A percentile compares a stretch with the other conserved stretches of the same genome.
phyloP scores from a whole-genome alignment of 2,888 invertebrate genomes.

The Cartodere bifasciata region DNA sequence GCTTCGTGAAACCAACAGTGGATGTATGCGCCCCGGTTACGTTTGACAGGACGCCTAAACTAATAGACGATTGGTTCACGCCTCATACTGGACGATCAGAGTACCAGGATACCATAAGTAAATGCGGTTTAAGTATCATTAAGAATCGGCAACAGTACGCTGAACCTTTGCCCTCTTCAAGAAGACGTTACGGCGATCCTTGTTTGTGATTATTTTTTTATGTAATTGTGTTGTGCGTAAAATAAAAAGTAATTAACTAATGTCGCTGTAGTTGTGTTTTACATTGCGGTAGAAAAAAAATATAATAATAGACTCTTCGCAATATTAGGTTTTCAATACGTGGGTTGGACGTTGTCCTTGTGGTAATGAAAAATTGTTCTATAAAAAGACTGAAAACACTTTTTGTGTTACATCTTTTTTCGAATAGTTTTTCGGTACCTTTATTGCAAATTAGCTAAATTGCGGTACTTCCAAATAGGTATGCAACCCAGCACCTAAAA shows the following conservation, averaged over 20 bases:
- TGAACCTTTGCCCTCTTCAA: constrained; percentile 48
- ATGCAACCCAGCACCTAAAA: constrained; percentile 1
- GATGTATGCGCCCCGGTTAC: constrained; percentile 35
- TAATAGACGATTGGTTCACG: constrained; percentile 41
- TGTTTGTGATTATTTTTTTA: constrained; percentile 36
- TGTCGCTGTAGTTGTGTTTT: too few relatives aligned
- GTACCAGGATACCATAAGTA: constrained; percentile 47
- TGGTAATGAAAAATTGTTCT: too few relatives aligned
- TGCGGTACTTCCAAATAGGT: too few relatives aligned
- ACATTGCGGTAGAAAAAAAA: too few relatives aligned
- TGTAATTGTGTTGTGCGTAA: too few relatives aligned
- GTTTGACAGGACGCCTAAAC: constrained; percentile 34
- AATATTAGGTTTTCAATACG: too few relatives aligned
- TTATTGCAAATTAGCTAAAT: too few relatives aligned
- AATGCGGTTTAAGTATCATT: constrained; percentile 45
- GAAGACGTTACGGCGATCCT: constrained; percentile 43
- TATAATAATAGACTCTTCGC: too few relatives aligned
- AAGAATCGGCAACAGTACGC: constrained; percentile 48
- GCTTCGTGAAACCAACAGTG: constrained; percentile 42
- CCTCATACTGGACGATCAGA: constrained; percentile 46
- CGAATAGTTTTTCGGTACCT: constrained; percentile 16
- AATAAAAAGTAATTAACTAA: too few relatives aligned
- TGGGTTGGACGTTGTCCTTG: too few relatives aligned
- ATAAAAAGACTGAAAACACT: too few relatives aligned
- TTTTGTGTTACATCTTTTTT: constrained; percentile 21